Evolutionary conservation across 2,888 invertebrate genomes (phyloP).

Genomic region (Harpalus rubripes): DNA sequence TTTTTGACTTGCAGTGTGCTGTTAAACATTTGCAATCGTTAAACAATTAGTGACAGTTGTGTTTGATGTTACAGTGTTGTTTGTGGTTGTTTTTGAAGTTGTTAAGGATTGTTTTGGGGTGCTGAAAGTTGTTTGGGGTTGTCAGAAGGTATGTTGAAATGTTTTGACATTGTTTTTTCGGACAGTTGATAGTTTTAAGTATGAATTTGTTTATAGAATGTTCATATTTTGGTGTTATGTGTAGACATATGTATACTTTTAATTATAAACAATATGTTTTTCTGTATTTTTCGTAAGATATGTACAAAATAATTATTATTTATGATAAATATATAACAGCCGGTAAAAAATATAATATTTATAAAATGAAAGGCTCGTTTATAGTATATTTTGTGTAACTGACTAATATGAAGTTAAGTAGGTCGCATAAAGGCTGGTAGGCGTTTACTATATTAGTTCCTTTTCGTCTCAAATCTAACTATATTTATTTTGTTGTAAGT

Average conservation of each 20-base stretch:
- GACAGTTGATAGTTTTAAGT: neutral
- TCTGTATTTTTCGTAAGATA: neutral
- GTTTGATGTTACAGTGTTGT: neutral
- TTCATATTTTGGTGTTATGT: neutral
- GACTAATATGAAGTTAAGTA: neutral
- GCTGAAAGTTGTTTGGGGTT: neutral
- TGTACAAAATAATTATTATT: neutral
- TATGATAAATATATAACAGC: neutral
- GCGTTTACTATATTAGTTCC: neutral
- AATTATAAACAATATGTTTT: neutral
- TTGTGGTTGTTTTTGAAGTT: neutral
- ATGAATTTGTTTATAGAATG: neutral
- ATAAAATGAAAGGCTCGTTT: neutral
- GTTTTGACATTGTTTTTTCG: neutral
- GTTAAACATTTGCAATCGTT: neutral
- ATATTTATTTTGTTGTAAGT: neutral
- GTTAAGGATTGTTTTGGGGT: neutral
- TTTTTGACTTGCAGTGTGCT: neutral
- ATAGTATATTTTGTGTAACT: neutral
- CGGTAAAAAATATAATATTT: neutral
- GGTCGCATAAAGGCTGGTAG: neutral
- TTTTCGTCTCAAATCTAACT: neutral
- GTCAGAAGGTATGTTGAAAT: neutral
- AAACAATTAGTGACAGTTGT: neutral
- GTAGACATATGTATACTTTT: neutral